Evolutionary conservation across 1,140 invertebrate species (phyloP).

Genomic region (Caenorhabditis elegans): WBcel235 BX284603.4:10862001-10862500

Average conservation of each 20-base stretch:
- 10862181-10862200: conserved; percentile 72
- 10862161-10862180: conserved; percentile 22
- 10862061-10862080: too few species aligned
- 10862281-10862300: conserved; percentile 38
- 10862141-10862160: conserved; percentile 27
- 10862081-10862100: background rate
- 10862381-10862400: background rate
- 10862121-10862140: conserved; percentile 49
- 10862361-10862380: background rate
- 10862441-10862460: too few species aligned
- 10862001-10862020: too few species aligned
- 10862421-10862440: background rate
- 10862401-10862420: background rate
- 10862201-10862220: conserved; percentile 81
- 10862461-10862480: too few species aligned
- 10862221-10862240: conserved; percentile 86
- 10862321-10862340: conserved; percentile 42
- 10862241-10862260: conserved; percentile 84
- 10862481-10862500: too few species aligned
- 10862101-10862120: conserved; percentile 33
- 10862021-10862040: too few species aligned
- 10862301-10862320: background rate
- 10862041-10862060: too few species aligned
- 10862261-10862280: conserved; percentile 91
- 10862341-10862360: background rate